Conservation (phyloP, 2,797 vertebrate genomes). For the Macropodus opercularis region DNA sequence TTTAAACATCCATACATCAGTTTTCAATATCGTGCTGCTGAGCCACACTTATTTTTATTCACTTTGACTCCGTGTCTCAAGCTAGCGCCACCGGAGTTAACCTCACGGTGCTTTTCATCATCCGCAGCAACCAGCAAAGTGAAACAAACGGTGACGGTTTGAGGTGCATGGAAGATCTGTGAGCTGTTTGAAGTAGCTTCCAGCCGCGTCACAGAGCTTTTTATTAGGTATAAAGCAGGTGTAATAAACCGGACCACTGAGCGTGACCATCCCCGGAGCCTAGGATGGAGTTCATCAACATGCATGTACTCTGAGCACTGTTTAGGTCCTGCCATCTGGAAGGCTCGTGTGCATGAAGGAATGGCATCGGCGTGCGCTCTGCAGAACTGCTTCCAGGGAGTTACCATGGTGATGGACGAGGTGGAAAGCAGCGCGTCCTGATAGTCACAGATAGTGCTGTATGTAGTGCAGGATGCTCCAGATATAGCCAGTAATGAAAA, state of each 20-base stretch:
- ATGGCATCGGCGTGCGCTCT: slow-evolving; percentile 11
- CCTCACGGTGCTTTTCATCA: slow-evolving; percentile 52
- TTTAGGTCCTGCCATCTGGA: slow-evolving; percentile 40
- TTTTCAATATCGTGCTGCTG: slow-evolving; percentile 37
- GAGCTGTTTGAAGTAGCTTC: slow-evolving; percentile 58
- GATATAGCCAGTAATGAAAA: slow-evolving; percentile 11
- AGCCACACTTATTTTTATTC: slow-evolving; percentile 50
- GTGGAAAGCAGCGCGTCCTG: slow-evolving; percentile 13
- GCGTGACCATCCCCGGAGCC: slow-evolving; percentile 53
- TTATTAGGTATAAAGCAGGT: slow-evolving; percentile 66
- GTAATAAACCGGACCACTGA: slow-evolving; percentile 64
- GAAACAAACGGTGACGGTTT: slow-evolving; percentile 59
- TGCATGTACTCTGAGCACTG: slow-evolving; percentile 39
- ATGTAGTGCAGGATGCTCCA: slow-evolving; percentile 1
- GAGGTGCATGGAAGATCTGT: slow-evolving; percentile 35
- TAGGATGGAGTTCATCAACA: slow-evolving; percentile 60
- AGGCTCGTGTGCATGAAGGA: slow-evolving; percentile 21
- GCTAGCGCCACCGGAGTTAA: slow-evolving; percentile 37
- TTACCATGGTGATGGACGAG: slow-evolving; percentile 48
- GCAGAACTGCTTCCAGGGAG: slow-evolving; percentile 26
- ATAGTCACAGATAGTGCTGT: slow-evolving; percentile 29
- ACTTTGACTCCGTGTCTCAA: slow-evolving; percentile 33
- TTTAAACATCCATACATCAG: slow-evolving; percentile 43
- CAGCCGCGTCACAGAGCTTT: slow-evolving; percentile 46
- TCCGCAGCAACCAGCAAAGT: slow-evolving; percentile 51